Conservation (phyloP, 2,113 vertebrate species). For the Fukomys damarensis region DNA sequence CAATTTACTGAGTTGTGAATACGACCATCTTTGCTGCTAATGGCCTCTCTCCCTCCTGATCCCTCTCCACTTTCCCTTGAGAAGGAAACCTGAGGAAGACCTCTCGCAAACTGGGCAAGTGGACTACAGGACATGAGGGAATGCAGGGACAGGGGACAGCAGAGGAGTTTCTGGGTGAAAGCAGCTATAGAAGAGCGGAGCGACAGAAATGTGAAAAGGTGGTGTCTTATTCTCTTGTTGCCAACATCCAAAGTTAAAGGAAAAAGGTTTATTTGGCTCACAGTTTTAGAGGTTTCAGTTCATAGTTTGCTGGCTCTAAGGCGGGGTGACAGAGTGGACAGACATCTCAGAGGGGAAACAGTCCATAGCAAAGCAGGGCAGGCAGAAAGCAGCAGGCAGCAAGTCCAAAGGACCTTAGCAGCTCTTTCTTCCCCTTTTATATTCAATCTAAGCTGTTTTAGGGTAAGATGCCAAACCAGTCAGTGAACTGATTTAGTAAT, state of each 20-base stretch:
- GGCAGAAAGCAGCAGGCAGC: neutral
- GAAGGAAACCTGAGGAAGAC: neutral
- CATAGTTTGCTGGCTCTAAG: neutral
- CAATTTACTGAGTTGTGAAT: neutral
- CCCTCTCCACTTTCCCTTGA: neutral
- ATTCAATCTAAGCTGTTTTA: neutral
- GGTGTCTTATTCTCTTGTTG: neutral
- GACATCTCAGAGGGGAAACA: neutral
- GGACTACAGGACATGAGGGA: accelerated
- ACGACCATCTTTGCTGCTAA: neutral
- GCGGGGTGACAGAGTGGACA: neutral
- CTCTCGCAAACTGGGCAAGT: neutral
- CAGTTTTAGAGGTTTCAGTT: neutral
- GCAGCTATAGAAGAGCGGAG: neutral
- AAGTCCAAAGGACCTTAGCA: neutral
- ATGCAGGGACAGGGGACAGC: neutral
- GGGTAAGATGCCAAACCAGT: neutral
- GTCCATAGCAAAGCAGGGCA: neutral
- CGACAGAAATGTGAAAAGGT: neutral
- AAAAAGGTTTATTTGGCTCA: neutral
- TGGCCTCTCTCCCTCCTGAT: neutral
- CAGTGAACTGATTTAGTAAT: neutral
- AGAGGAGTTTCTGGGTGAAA: neutral
- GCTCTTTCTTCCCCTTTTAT: neutral
- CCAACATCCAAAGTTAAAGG: neutral